A percentile compares a stretch with the other conserved stretches of the same genome.
Conservation (phyloP, 2,113 vertebrate species). For the Gallinago jamesoni region DNA sequence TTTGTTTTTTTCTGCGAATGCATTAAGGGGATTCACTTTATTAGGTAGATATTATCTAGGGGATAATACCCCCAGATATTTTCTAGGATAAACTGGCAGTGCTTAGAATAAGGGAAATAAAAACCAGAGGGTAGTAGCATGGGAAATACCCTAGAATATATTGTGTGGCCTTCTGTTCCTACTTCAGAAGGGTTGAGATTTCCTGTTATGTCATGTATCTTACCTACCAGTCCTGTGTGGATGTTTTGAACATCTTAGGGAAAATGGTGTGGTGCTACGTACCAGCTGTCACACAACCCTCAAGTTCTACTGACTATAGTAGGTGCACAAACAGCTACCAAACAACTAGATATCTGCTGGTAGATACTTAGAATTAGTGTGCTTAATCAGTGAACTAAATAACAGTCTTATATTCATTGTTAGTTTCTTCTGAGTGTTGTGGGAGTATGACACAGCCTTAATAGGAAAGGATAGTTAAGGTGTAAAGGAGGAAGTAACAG, state of each 20-base stretch:
- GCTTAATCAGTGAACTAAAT: background rate
- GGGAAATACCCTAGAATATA: background rate
- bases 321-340: background rate
- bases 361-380: background rate
- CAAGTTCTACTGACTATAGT: background rate
- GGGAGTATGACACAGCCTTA: background rate
- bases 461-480: background rate
- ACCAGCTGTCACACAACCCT: background rate
- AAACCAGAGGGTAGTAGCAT: background rate
- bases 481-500: background rate
- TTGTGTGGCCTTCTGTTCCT: background rate
- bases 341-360: background rate
- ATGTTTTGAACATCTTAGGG: background rate
- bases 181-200: background rate
- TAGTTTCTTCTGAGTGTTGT: background rate
- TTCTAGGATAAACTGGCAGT: background rate
- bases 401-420: background rate
- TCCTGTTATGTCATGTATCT: background rate
- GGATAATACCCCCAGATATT: background rate
- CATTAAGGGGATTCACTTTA: background rate
- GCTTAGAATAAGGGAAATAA: background rate
- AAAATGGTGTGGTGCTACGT: rapidly evolving
- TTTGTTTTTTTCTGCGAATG: background rate
- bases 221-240: background rate
- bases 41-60: background rate